Evolutionary conservation across 2,113 vertebrate genomes (phyloP).

Genomic region (Gavialis gangeticus): DNA sequence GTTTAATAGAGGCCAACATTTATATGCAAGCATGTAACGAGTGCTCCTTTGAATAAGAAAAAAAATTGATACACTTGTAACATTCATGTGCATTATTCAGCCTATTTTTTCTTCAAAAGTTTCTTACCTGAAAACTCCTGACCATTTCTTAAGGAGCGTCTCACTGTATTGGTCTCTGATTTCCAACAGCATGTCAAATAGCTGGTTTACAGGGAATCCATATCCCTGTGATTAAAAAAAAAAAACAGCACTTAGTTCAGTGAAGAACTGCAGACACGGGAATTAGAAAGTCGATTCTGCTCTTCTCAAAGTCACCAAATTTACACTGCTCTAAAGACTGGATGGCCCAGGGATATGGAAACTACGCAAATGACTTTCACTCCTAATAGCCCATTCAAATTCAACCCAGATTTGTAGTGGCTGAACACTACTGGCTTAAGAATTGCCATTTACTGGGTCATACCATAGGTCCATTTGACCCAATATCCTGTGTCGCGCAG

Average conservation of each 20-base stretch:
- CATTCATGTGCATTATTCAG: too few relatives aligned
- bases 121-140: slow-evolving; percentile 91
- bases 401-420: not conserved
- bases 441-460: too few relatives aligned
- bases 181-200: slow-evolving; percentile 97
- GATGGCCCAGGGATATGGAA: rapidly evolving
- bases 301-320: rapidly evolving
- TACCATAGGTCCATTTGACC: too few relatives aligned
- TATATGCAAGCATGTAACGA: not conserved
- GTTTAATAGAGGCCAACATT: not conserved
- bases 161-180: slow-evolving; percentile 97
- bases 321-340: not conserved
- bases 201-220: slow-evolving; percentile 94
- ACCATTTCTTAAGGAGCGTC: slow-evolving; percentile 95
- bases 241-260: not conserved
- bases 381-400: not conserved
- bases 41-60: not conserved
- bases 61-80: not conserved
- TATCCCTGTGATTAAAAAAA: slow-evolving; percentile 83
- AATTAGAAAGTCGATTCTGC: rapidly evolving
- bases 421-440: not conserved
- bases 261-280: rapidly evolving
- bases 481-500: too few relatives aligned
- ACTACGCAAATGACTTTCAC: not conserved
- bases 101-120: rapidly evolving